These are phyloP conservation scores for Plutella xylostella DNA, from an alignment of 2,888 invertebrate species.

Conservation along the genomic window DNA sequence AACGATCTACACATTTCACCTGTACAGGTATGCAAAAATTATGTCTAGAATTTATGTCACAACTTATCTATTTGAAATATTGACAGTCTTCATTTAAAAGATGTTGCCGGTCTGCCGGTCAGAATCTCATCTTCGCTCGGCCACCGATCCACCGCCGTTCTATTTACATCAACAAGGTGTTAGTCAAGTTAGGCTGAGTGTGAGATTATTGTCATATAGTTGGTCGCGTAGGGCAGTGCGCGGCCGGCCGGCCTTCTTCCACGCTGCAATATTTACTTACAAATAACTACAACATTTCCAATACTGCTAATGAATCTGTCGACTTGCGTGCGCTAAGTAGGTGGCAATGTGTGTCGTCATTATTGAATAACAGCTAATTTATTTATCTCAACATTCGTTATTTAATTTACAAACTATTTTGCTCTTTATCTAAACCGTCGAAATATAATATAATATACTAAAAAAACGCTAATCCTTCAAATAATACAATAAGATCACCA, in stretches of 20 bases:
- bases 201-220: conserved; percentile 66
- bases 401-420: conserved; percentile 22
- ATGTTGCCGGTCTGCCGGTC: no score
- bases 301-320: conserved; percentile 1
- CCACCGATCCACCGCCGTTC: no score
- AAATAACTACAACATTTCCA: not conserved
- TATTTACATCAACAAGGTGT: no score
- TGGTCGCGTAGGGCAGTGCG: conserved; percentile 47
- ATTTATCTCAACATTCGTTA: not conserved
- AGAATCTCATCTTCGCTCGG: no score
- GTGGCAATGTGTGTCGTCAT: conserved; percentile 2
- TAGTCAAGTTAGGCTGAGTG: conserved; percentile 48
- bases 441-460: conserved; percentile 18
- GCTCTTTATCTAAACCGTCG: conserved; percentile 29
- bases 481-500: conserved; percentile 49
- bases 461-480: conserved; percentile 33
- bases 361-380: not conserved
- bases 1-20: no score
- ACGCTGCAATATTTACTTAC: not conserved
- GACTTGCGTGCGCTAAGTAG: conserved; percentile 1
- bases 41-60: no score
- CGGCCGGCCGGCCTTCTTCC: conserved; percentile 3
- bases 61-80: no score
- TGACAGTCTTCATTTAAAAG: no score
- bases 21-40: no score